Percentiles rank a stretch among this genome's conserved stretches.
Conservation (phyloP, 23 tunicate species). For the Botrylloides violaceus region DNA sequence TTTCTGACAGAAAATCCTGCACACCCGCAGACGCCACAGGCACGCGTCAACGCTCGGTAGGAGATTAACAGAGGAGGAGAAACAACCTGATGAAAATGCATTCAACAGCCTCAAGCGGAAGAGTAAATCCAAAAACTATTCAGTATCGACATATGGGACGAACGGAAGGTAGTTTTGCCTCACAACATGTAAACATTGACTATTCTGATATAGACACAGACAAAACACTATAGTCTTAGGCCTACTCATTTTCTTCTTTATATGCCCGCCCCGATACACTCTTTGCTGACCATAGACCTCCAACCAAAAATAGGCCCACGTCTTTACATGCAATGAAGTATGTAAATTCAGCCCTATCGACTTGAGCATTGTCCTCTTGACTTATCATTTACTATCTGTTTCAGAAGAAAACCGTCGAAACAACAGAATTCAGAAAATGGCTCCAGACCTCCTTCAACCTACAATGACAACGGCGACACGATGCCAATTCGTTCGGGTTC, state of each 20-base stretch:
- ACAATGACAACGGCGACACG: constrained; percentile 22
- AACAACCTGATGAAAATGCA: constrained; percentile 2
- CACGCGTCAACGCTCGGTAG: constrained; percentile 25
- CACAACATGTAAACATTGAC: too few relatives aligned
- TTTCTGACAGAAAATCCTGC: constrained; percentile 79
- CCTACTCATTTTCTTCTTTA: too few relatives aligned
- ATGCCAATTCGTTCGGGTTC: not conserved
- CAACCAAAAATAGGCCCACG: too few relatives aligned
- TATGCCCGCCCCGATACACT: too few relatives aligned
- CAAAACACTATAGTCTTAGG: too few relatives aligned
- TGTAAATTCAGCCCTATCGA: too few relatives aligned
- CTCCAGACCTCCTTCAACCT: constrained; percentile 59
- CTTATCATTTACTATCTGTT: not conserved
- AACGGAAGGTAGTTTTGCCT: constrained; percentile 8
- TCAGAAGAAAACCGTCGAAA: constrained; percentile 3
- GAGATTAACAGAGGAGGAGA: constrained; percentile 14
- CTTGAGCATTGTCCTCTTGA: too few relatives aligned
- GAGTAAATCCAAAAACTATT: constrained; percentile 13
- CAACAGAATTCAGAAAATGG: not conserved
- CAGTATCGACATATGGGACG: constrained; percentile 8
- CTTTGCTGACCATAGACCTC: too few relatives aligned
- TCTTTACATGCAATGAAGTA: not conserved
- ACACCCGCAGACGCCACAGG: constrained; percentile 64
- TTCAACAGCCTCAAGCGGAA: constrained; percentile 19
- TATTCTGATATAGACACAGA: too few relatives aligned